phyloP scores from a whole-genome alignment of 1,140 invertebrate genomes.

The Zaprionus lachaisei region DNA sequence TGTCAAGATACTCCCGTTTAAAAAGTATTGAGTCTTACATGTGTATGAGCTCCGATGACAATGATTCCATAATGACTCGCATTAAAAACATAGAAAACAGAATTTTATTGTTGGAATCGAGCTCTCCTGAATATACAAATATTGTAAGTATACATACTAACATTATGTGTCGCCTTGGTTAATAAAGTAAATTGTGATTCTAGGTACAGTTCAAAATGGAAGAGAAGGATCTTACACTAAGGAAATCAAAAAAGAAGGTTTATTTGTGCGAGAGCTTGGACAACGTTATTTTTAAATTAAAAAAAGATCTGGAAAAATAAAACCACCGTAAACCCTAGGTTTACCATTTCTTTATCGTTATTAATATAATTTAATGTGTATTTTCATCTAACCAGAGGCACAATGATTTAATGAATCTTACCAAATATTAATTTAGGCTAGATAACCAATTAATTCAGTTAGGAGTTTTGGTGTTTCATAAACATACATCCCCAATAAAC shows the following conservation, averaged over 20 bases:
- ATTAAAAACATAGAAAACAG: slow-evolving; percentile 89
- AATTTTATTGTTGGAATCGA: slow-evolving; percentile 88
- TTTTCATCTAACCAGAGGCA: too few relatives aligned
- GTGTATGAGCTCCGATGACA: slow-evolving; percentile 77
- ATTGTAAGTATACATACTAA: slow-evolving; percentile 85
- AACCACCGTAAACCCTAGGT: neutral
- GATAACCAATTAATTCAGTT: neutral
- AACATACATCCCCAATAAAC: neutral
- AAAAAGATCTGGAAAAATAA: slow-evolving; percentile 20
- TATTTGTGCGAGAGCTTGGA: slow-evolving; percentile 20
- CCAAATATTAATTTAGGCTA: too few relatives aligned
- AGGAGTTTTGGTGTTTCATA: neutral
- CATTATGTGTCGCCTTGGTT: neutral
- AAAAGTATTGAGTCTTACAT: slow-evolving; percentile 60
- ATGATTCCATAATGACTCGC: slow-evolving; percentile 87
- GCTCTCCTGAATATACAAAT: slow-evolving; percentile 89
- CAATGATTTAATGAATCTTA: too few relatives aligned
- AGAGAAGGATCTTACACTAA: neutral
- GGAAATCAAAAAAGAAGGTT: slow-evolving; percentile 19
- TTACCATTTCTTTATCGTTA: neutral
- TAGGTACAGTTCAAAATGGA: slow-evolving; percentile 38
- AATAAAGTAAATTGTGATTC: slow-evolving; percentile 12
- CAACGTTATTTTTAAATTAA: slow-evolving; percentile 19
- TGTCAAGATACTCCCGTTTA: slow-evolving; percentile 40
- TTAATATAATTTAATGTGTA: neutral